phyloP scores from a whole-genome alignment of 2,113 vertebrate species.

The Nothobranchius furzeri region DNA sequence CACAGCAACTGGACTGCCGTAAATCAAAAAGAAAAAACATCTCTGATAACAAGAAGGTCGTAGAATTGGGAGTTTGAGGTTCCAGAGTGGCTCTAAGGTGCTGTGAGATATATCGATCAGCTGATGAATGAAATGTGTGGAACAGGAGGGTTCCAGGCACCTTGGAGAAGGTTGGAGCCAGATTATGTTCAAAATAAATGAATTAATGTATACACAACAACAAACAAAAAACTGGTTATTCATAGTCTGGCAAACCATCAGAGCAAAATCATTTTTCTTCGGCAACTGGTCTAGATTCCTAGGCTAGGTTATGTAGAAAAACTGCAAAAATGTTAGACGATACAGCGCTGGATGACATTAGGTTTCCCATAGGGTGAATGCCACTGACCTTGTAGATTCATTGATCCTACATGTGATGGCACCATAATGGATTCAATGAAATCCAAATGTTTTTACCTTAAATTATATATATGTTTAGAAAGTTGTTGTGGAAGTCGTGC shows the following conservation, averaged over 20 bases:
- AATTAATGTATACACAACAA: too few relatives aligned
- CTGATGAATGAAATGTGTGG: constrained; percentile 2
- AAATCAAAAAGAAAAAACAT: constrained; percentile 52
- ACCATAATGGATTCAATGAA: too few relatives aligned
- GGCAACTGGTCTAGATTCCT: too few relatives aligned
- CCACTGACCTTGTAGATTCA: background rate
- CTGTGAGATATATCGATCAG: constrained; percentile 31
- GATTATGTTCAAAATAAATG: too few relatives aligned
- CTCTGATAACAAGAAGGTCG: constrained; percentile 37
- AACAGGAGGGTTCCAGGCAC: background rate
- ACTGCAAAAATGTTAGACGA: too few relatives aligned
- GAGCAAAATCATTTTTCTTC: too few relatives aligned
- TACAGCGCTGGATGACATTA: background rate
- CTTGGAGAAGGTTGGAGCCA: background rate
- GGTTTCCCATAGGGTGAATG: background rate
- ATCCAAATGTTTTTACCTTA: too few relatives aligned
- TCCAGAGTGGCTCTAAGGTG: constrained; percentile 24
- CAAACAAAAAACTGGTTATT: too few relatives aligned
- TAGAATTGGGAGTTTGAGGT: constrained; percentile 20
- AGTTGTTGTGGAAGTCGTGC: too few relatives aligned
- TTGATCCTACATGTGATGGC: background rate
- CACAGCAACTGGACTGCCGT: constrained; percentile 48
- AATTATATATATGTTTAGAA: too few relatives aligned
- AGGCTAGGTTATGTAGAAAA: too few relatives aligned
- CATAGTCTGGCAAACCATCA: too few relatives aligned